Evolutionary conservation across 2,797 vertebrate genomes (phyloP), one percentile per base, ranked within the genome.

Genomic region (Sebastes dallii): DNA sequence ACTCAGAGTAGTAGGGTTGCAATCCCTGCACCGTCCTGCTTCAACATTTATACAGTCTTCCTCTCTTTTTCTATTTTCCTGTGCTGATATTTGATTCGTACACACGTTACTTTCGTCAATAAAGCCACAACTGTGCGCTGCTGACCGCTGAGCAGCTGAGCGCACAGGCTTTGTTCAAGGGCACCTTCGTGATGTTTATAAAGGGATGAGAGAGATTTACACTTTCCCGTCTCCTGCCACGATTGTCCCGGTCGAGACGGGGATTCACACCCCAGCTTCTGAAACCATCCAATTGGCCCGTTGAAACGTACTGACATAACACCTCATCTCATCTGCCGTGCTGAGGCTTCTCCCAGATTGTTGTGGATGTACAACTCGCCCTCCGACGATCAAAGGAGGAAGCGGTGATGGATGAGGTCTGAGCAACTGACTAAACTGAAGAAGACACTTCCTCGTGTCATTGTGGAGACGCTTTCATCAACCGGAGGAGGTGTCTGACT

Each of bases 331-430:
- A 65, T 75, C 61, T 61, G 61, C 42, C 34, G 29, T 3, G n/a
- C 62, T 13, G 42, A 80, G 52, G 27, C 32, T 58, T 81, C 22
- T 66, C 22, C 18, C 5, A 27, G 75, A 80, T 78, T 66, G 39
- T 34, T 50, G 46, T 12, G 42, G 58, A 67, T 30, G 73, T 59
- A 42, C 13, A 60, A 52, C 27, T 56, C 12, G 24, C 11, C 32
- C 65, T 20, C 30, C 78, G 80, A 79, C 80, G 55, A 39, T 60
- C 6, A 5, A 12, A 69, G 59, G 72, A 84, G 20, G 24, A 73
- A 29, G 55, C 8, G 2, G 22, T 88, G 78, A 89, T 75, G 77
- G 85, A 89, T 81, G 66, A 68, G 30, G 75, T 66, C 56, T 0
- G 4, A 83, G 36, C 54, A 79, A 75, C 66, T 86, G 65, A 77